Evolutionary conservation across 2,797 vertebrate genomes (phyloP), one percentile per base, ranked within the genome.

Genomic region (Sciaenops ocellatus): DNA sequence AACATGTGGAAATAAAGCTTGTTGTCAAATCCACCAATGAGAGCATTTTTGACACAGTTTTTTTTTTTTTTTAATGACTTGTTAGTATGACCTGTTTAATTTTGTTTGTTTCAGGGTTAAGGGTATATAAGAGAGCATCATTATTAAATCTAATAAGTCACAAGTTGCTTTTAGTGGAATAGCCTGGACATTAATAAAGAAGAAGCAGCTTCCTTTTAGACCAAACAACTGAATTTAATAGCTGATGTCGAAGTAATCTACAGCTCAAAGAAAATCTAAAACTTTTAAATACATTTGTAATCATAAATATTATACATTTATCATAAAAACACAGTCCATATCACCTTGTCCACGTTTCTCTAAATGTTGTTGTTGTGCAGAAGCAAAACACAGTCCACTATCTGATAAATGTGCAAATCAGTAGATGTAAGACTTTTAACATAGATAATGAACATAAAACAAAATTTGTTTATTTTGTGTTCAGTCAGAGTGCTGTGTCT

Each of bases 121-220:
- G 22, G 46, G 28, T 26, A 20, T 26, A 22, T 56, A 2, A 1
- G 1, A 22, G 55, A 44, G 4, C 22, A 22, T 6, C 3, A 13
- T n/a, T n/a, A 28, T 46, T 9, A 24, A 61, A 59, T n/a, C 4
- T 13, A 65, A 76, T 76, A 15, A 50, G 60, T 69, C 56, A 67
- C 3, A 64, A 28, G 26, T 22, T 71, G 17, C 55, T 77, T 34
- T 54, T 0, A 65, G 7, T 44, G 46, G n/a, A 50, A 5, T 3
- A 54, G 4, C 5, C 6, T 26, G 24, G 70, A 66, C n/a, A 50
- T 51, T 47, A 50, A 26, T 64, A 54, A 60, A 30, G 42, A 18
- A 42, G 15, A 34, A 46, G 47, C 20, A 18, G n/a, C 20, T 18
- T 30, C 7, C 34, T 44, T 38, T 42, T 18, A 42, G 22, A 30